Evolutionary conservation across 1,140 invertebrate genomes (phyloP), one percentile per base, ranked within the genome.

Genomic region (Carcinoscorpius rotundicauda): DNA sequence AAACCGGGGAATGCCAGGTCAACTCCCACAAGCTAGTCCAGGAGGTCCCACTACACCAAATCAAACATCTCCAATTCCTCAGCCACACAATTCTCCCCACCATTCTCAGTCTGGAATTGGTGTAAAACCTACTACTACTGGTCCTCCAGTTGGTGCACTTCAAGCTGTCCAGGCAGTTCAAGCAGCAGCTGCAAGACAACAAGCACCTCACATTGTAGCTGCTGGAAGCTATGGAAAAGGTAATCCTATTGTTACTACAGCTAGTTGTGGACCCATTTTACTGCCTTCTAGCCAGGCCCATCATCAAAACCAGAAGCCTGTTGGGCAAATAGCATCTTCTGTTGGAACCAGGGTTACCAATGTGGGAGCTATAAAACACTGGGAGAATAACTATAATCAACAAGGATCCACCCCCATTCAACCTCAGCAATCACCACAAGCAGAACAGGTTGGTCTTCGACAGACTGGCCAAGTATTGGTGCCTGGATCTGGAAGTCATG

Each of bases 101-200:
- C 79, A 82, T 62, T 69, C 72, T 58, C 68, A 71, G 60, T 69
- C 72, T 49, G 66, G 71, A 9, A 67, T 68, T 50, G 73, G 71
- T 5, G 78, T 86, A 71, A 87, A 86, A 67, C 86, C 87, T 5
- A 83, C 82, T 5, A 71, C 74, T 60, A 85, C 88, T 72, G 86
- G 86, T 6, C 89, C 88, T 6, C 86, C 89, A 4, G 84, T 86
- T 4, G 88, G 87, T 73, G 90, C 93, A 9, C 80, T 93, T 53
- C 87, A 91, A 74, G 89, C 90, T 49, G 88, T 91, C 10, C 89
- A 89, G 73, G 87, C 95, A 78, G 91, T 95, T 3, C 92, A 96
- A 75, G 90, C 93, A 73, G 90, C 93, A 73, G 93, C 91, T 58
- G 88, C 89, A 3, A 80, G 89, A 49, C 89, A 89, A 74, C 87